Percentiles rank a stretch among this genome's conserved stretches.
Evolutionary conservation across 2,113 vertebrate species (phyloP).

Genomic region (Sapajus apella): DNA sequence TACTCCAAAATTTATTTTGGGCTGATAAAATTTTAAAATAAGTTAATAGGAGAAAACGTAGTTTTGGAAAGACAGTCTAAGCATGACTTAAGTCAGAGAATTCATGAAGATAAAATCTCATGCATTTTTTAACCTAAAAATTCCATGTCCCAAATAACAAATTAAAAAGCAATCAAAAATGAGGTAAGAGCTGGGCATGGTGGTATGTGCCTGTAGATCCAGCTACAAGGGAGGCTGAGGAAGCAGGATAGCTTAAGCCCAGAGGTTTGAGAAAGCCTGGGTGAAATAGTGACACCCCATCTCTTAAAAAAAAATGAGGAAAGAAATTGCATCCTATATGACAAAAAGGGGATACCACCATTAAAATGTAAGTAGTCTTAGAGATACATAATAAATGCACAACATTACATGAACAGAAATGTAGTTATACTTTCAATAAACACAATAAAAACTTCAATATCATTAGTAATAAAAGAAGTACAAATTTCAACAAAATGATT

Average conservation of each 20-base stretch:
- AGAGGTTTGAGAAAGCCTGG: background rate
- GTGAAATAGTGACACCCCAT: background rate
- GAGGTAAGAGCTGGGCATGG: background rate
- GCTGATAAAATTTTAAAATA: background rate
- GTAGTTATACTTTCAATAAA: background rate
- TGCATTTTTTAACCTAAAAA: background rate
- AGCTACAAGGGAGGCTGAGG: background rate
- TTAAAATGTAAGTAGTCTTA: background rate
- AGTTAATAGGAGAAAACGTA: background rate
- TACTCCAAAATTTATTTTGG: background rate
- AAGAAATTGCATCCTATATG: background rate
- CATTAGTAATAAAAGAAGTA: background rate
- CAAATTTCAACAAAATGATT: background rate
- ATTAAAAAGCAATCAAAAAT: slow-evolving; percentile 12
- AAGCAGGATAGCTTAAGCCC: background rate
- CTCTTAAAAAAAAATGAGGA: background rate
- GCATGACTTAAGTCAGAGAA: background rate
- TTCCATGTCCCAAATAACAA: background rate
- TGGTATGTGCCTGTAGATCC: background rate
- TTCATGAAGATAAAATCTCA: background rate
- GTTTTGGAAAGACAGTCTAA: background rate
- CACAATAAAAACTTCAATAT: background rate
- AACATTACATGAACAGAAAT: background rate
- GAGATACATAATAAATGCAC: background rate
- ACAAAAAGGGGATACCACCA: background rate